Conservation (phyloP, 1,140 invertebrate genomes). For the Drosophila melanica region DNA sequence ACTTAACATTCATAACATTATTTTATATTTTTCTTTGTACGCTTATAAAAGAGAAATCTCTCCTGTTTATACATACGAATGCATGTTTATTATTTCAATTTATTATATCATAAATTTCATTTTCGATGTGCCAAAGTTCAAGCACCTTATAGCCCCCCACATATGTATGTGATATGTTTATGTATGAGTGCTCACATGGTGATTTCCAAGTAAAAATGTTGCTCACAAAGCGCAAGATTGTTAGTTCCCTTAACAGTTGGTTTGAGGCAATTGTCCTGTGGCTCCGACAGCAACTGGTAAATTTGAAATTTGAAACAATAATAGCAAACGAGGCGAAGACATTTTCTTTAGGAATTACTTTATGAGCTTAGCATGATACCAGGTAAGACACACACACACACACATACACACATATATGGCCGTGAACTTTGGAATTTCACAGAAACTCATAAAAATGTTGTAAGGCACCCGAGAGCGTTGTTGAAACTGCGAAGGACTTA, state of each 20-base stretch:
- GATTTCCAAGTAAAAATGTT: constrained; percentile 11
- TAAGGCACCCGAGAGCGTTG: constrained; percentile 6
- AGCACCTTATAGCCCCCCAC: background rate
- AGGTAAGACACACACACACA: constrained; percentile 19
- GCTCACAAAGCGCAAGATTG: constrained; percentile 14
- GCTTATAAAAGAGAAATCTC: background rate
- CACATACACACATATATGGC: constrained; percentile 12
- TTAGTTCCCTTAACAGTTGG: constrained; percentile 13
- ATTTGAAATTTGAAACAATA: constrained; percentile 44
- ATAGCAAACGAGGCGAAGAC: constrained; percentile 16
- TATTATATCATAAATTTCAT: constrained; percentile 14
- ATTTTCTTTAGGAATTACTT: constrained; percentile 8
- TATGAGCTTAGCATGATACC: background rate
- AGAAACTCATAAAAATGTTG: constrained; percentile 35
- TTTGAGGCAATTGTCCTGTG: constrained; percentile 21
- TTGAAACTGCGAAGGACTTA: background rate
- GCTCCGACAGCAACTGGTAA: constrained; percentile 12
- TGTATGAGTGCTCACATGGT: background rate
- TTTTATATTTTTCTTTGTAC: background rate
- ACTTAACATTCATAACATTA: background rate
- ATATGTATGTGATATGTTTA: background rate
- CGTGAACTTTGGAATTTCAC: constrained; percentile 53
- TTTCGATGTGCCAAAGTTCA: background rate
- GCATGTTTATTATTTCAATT: constrained; percentile 14
- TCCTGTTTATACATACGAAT: background rate